Base-by-base conservation (phyloP, 2,113 vertebrate genomes). In the Rhabdomys dilectus region DNA sequence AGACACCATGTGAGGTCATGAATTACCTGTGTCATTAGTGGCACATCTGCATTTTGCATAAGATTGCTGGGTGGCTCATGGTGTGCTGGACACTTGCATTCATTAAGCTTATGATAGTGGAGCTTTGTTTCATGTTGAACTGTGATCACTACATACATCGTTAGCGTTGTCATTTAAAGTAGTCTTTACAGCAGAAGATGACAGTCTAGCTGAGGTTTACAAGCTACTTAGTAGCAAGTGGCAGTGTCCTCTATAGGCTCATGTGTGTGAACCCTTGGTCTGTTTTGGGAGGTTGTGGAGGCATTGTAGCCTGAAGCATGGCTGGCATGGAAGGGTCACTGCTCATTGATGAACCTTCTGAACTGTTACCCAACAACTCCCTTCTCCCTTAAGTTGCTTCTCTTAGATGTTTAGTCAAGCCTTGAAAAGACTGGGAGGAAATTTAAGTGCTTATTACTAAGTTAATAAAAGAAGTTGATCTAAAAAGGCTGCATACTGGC, bases 121-220 rank as follows among this genome's bases (percentile, higher is more conserved):
- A 85, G 34, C 58, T 86, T 78, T 64, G 21, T 60, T 96, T 64
- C 51, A 13, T 39, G 42, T 64, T 93, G 78, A 90, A 56, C 76
- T 91, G 72, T 8, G 34, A 51, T 70, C 29, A 89, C 36, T 75
- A 48, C 36, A 84, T 90, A 48, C 91, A 95, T 56, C 91, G 93
- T 66, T 73, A 56, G 87, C 26, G 88, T 26, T 76, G 29, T 90
- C 75, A 88, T 72, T 91, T 80, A 87, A 96, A 81, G 82, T 77
- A 75, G 29, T 62, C 26, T 68, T 91, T 81, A 93, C 92, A 87
- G 48, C n/a, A 89, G 42, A 88, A 88, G 62, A 92, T 15, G 19
- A 84, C 2, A 76, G 21, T 1, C 19, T 88, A 7, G 78, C 81
- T 66, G 68, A 87, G 56, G 60, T 12, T 3, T 29, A 66, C 26